Conservation (phyloP, 2,797 vertebrate species). For the Loriculus beryllinus region DNA sequence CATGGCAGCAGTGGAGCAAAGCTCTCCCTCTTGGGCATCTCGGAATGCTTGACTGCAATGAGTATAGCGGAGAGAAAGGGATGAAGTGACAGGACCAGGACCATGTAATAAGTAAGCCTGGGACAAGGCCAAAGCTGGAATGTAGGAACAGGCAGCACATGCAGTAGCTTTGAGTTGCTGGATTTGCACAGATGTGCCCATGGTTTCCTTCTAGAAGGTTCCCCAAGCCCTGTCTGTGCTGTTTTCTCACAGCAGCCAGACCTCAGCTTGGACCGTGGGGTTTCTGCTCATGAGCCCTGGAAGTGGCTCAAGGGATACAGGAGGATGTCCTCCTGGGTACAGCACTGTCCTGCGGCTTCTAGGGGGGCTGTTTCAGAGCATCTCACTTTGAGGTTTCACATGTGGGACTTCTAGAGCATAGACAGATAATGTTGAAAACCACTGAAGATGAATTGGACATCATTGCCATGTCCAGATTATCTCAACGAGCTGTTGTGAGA, state of each 20-base stretch:
- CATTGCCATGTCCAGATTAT: fast-evolving
- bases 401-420: fast-evolving
- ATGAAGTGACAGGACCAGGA: neutral
- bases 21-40: neutral
- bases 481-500: neutral
- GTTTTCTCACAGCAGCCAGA: no score
- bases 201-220: neutral
- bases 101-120: fast-evolving
- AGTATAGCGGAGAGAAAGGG: neutral
- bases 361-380: no score
- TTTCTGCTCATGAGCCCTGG: neutral
- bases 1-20: neutral
- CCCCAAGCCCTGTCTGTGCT: neutral
- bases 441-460: fast-evolving
- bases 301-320: fast-evolving
- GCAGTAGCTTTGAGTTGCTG: neutral
- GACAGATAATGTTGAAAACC: fast-evolving
- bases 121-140: neutral
- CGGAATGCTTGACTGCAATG: fast-evolving
- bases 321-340: neutral
- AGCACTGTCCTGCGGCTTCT: fast-evolving
- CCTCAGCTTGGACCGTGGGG: fast-evolving
- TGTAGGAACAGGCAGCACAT: fast-evolving
- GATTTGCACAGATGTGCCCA: neutral
- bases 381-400: neutral